Conservation (phyloP, 2,888 invertebrate species). For the Lacanobia wlatinum region DNA sequence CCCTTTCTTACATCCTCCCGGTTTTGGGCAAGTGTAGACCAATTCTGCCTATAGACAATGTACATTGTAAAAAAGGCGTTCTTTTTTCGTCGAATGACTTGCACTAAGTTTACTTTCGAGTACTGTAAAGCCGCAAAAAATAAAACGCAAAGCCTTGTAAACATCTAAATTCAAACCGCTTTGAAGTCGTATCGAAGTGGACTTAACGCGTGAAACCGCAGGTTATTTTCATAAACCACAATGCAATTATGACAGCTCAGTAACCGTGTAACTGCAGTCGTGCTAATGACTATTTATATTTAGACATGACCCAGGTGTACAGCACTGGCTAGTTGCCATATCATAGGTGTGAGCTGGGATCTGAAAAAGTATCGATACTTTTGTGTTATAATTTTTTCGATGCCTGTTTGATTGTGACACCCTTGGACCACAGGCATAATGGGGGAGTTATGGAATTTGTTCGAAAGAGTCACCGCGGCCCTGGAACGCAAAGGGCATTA, state of each 20-base stretch:
- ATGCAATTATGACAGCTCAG: constrained; percentile 58
- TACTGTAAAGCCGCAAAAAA: background rate
- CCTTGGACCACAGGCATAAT: too few species aligned
- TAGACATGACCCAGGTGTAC: constrained; percentile 74
- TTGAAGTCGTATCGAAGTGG: constrained; percentile 32
- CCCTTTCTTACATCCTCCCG: too few species aligned
- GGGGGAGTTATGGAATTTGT: too few species aligned
- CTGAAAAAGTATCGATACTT: constrained; percentile 32
- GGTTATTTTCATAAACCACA: constrained; percentile 50
- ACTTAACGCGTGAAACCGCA: constrained; percentile 42
- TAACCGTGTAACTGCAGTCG: constrained; percentile 54
- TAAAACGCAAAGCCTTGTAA: constrained; percentile 6
- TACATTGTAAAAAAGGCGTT: too few species aligned
- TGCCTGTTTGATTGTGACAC: too few species aligned
- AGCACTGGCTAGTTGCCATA: constrained; percentile 49
- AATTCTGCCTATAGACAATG: too few species aligned
- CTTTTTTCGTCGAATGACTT: too few species aligned
- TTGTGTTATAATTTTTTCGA: background rate
- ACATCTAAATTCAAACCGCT: constrained; percentile 19
- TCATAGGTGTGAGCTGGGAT: constrained; percentile 7
- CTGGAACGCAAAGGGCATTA: too few species aligned
- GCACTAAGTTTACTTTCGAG: too few species aligned
- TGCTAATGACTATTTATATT: constrained; percentile 70
- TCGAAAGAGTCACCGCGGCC: too few species aligned
- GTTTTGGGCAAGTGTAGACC: too few species aligned